A percentile compares a stretch with the other conserved stretches of the same genome.
Conservation (phyloP, 1,140 invertebrate species). For the Drusus annulatus region DNA sequence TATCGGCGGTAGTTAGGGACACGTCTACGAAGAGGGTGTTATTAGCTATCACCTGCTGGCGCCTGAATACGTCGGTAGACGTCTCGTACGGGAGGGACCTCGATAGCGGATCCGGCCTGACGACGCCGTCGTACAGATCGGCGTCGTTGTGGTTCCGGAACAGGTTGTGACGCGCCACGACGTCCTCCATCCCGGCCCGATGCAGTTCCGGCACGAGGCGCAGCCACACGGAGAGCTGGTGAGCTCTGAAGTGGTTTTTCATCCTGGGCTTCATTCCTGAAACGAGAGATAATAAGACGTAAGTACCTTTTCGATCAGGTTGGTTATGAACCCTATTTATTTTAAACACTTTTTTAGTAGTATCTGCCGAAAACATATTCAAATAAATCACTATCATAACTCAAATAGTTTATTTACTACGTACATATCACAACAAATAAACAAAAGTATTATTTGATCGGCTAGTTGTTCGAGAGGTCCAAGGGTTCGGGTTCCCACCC, state of each 20-base stretch:
- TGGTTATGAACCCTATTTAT: too few species aligned
- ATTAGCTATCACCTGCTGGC: conserved; percentile 62
- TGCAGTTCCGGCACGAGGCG: conserved; percentile 94
- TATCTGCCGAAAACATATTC: too few species aligned
- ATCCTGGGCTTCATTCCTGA: conserved; percentile 89
- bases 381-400: too few species aligned
- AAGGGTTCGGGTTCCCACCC: too few species aligned
- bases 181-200: conserved; percentile 89
- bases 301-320: too few species aligned
- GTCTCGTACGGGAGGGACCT: conserved; percentile 62
- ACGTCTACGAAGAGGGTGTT: conserved; percentile 66
- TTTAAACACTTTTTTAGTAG: too few species aligned
- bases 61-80: conserved; percentile 58
- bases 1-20: conserved; percentile 67
- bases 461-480: too few species aligned
- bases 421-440: too few species aligned
- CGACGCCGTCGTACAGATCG: conserved; percentile 86
- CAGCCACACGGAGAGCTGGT: conserved; percentile 95
- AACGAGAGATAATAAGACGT: conserved; percentile 59
- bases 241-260: conserved; percentile 94
- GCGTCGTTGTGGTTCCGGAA: conserved; percentile 87
- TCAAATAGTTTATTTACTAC: too few species aligned
- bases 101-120: conserved; percentile 83
- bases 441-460: too few species aligned
- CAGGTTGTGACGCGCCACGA: conserved; percentile 85